A percentile compares a stretch with the other conserved stretches of the same genome.
Conservation (phyloP, 2,113 vertebrate genomes). For the Gracilinanus agilis region DNA sequence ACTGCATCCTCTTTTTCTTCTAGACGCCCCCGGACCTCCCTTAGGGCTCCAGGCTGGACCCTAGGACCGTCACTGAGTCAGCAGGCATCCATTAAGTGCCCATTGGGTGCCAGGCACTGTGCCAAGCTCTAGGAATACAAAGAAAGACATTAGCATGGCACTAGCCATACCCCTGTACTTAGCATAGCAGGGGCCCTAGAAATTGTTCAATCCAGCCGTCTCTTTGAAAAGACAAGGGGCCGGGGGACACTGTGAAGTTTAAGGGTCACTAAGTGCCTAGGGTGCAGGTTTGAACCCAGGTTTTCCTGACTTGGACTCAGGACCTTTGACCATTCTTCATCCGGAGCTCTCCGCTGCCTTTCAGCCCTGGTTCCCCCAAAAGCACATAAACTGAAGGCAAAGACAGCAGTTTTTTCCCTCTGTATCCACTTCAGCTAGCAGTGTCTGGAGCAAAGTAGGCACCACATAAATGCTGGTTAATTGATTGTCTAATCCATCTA, state of each 20-base stretch:
- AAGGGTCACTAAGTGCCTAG: too few relatives aligned
- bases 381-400: not conserved
- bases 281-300: not conserved
- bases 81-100: too few relatives aligned
- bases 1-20: not conserved
- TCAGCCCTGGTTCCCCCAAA: not conserved
- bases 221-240: not conserved
- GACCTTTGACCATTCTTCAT: not conserved
- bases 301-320: too few relatives aligned
- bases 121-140: not conserved
- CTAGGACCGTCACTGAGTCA: not conserved
- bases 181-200: not conserved
- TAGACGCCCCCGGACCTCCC: not conserved
- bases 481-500: too few relatives aligned
- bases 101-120: not conserved
- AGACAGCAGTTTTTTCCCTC: not conserved
- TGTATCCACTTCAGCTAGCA: not conserved
- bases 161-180: not conserved
- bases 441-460: too few relatives aligned
- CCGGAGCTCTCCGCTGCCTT: not conserved
- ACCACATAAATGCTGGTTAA: not conserved
- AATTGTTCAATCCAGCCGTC: too few relatives aligned
- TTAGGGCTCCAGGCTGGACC: too few relatives aligned
- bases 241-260: too few relatives aligned
- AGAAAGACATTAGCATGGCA: too few relatives aligned